Conservation (phyloP, 1,140 invertebrate species). For the Brachionus rubens region DNA sequence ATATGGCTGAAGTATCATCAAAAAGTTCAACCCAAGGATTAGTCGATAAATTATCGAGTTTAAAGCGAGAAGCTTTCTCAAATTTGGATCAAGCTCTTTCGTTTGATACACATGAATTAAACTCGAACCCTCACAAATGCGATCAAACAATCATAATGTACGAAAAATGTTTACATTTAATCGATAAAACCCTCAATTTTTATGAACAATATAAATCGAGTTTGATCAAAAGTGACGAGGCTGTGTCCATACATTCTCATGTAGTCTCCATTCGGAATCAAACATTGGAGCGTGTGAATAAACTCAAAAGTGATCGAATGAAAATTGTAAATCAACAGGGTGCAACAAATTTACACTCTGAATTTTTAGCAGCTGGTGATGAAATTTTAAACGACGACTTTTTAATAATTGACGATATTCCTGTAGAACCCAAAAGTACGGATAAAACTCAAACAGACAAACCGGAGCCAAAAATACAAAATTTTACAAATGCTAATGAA, state of each 20-base stretch:
- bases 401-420: slow-evolving; percentile 26
- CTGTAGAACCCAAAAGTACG: background rate
- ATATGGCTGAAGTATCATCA: no score
- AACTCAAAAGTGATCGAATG: background rate
- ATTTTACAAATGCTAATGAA: slow-evolving; percentile 9
- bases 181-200: background rate
- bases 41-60: background rate
- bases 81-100: background rate
- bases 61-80: slow-evolving; percentile 28
- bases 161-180: background rate
- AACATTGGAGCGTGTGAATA: slow-evolving; percentile 11
- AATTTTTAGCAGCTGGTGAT: slow-evolving; percentile 1
- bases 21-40: no score
- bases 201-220: background rate
- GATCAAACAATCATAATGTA: slow-evolving; percentile 1
- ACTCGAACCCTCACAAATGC: background rate
- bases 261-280: slow-evolving; percentile 10
- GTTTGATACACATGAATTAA: background rate
- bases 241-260: background rate
- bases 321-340: background rate
- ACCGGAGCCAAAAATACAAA: background rate
- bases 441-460: background rate
- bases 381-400: slow-evolving; percentile 8
- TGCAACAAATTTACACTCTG: background rate
- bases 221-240: background rate